Percentiles rank a stretch among this genome's conserved stretches.
These are phyloP conservation scores for Pandemis corylana DNA, from an alignment of 2,888 invertebrate species.

Conservation along the genomic window DNA sequence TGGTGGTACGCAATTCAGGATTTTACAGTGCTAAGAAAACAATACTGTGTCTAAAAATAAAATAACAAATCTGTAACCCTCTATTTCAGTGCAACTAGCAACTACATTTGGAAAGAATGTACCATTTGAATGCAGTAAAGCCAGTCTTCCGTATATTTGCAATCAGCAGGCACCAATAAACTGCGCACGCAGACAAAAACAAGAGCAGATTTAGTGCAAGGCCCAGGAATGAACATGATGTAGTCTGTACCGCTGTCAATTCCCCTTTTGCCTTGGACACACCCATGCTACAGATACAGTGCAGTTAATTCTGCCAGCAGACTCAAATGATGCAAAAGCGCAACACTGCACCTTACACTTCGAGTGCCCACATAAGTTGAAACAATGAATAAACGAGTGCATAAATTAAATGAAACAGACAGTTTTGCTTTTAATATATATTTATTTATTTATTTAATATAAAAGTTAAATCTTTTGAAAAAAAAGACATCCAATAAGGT, in stretches of 20 bases:
- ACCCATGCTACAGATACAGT: slow-evolving; percentile 57
- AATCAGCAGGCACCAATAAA: slow-evolving; percentile 3
- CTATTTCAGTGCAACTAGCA: not conserved
- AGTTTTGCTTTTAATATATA: too few relatives aligned
- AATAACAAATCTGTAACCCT: too few relatives aligned
- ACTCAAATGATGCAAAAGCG: not conserved
- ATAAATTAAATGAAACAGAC: too few relatives aligned
- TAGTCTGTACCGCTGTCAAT: slow-evolving; percentile 66
- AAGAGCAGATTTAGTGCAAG: slow-evolving; percentile 59
- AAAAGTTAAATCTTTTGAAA: too few relatives aligned
- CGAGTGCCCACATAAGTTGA: too few relatives aligned
- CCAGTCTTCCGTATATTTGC: slow-evolving; percentile 21
- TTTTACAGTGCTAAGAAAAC: too few relatives aligned
- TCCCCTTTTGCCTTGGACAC: slow-evolving; percentile 73
- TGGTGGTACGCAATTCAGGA: too few relatives aligned
- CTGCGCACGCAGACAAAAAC: slow-evolving; percentile 42
- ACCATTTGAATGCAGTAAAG: not conserved
- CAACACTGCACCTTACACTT: not conserved
- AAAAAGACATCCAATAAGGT: too few relatives aligned
- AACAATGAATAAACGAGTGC: too few relatives aligned
- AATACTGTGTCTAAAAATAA: too few relatives aligned
- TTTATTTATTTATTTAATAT: too few relatives aligned
- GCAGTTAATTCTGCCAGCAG: slow-evolving; percentile 18
- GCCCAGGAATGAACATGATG: slow-evolving; percentile 63
- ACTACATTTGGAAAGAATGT: not conserved